Conservation (phyloP, 2,888 invertebrate genomes). For the Protula sp. region DNA sequence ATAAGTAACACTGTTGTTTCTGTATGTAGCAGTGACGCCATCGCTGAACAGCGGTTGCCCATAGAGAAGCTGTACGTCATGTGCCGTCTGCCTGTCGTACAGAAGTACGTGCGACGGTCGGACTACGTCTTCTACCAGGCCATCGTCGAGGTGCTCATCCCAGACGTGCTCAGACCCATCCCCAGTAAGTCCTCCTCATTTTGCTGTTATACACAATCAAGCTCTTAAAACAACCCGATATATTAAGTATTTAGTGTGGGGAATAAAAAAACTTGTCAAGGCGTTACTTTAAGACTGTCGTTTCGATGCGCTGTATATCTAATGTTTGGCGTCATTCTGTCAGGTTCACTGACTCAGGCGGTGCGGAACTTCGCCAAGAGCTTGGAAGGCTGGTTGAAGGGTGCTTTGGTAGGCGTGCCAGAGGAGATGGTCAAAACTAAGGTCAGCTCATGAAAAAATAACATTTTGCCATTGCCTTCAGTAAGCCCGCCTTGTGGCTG, state of each 20-base stretch:
- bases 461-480: too few relatives aligned
- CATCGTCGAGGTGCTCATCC: slow-evolving; percentile 90
- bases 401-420: slow-evolving; percentile 78
- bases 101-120: slow-evolving; percentile 73
- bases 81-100: slow-evolving; percentile 67
- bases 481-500: too few relatives aligned
- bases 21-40: slow-evolving; percentile 41
- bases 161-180: slow-evolving; percentile 90
- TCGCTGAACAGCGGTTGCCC: slow-evolving; percentile 44
- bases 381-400: slow-evolving; percentile 76
- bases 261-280: too few relatives aligned
- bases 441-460: too few relatives aligned
- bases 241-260: too few relatives aligned
- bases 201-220: too few relatives aligned
- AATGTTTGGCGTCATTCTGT: too few relatives aligned
- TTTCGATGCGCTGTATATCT: too few relatives aligned
- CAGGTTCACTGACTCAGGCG: slow-evolving; percentile 80
- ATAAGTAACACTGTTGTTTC: too few relatives aligned
- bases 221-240: too few relatives aligned
- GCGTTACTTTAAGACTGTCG: too few relatives aligned
- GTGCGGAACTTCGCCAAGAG: slow-evolving; percentile 89
- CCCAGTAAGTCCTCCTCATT: slow-evolving; percentile 72
- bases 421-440: slow-evolving; percentile 75
- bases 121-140: slow-evolving; percentile 92
- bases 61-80: slow-evolving; percentile 64